Conservation (phyloP, 2,797 vertebrate species). For the Epinephelus awoara region DNA sequence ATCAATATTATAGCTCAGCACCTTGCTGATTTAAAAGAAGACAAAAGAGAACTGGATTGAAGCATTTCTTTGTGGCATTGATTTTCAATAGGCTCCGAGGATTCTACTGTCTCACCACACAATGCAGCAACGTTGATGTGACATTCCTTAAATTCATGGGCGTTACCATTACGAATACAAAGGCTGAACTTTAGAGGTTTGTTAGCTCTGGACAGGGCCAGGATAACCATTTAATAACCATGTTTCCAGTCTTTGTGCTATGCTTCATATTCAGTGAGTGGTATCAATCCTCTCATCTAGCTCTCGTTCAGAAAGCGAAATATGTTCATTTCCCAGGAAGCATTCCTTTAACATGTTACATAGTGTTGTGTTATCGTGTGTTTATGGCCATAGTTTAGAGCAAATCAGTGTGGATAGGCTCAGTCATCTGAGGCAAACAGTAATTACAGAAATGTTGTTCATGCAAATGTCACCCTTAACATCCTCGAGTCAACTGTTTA, state of each 20-base stretch:
- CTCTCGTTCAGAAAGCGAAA: too few species aligned
- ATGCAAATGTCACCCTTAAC: background rate
- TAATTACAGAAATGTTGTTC: background rate
- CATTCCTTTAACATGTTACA: background rate
- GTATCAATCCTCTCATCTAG: too few species aligned
- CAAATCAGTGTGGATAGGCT: background rate
- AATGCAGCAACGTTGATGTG: conserved; percentile 14
- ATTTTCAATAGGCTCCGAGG: conserved; percentile 35
- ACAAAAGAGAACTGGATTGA: conserved; percentile 31
- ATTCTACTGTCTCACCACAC: conserved; percentile 17
- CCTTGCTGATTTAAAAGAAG: conserved; percentile 29
- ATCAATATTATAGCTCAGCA: conserved; percentile 47
- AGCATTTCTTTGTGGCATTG: conserved; percentile 30
- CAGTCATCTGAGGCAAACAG: background rate
- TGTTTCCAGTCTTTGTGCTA: background rate
- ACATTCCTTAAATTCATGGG: background rate
- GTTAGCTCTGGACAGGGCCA: background rate
- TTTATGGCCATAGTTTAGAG: background rate
- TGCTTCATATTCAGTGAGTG: too few species aligned
- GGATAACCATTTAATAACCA: background rate
- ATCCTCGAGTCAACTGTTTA: too few species aligned
- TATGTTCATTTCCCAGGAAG: background rate
- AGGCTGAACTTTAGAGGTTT: background rate
- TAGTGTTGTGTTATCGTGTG: background rate
- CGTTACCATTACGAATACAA: conserved; percentile 14